Conservation (phyloP, 2,797 vertebrate species). For the Lepilemur septentrionalis region DNA sequence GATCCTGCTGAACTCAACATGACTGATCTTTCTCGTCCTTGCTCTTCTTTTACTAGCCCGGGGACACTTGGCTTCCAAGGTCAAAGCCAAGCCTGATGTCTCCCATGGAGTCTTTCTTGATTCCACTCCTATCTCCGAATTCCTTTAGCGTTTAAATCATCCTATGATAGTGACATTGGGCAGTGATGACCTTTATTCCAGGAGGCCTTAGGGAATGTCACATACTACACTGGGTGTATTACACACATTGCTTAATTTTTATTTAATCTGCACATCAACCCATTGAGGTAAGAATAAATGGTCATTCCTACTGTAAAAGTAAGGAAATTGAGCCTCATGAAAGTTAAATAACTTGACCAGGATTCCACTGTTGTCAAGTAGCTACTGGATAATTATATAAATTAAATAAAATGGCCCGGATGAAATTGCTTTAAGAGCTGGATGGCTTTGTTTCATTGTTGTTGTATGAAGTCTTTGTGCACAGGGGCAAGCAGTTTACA, state of each 20-base stretch:
- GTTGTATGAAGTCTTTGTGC: neutral
- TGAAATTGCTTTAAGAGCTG: neutral
- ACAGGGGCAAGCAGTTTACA: neutral
- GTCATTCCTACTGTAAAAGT: neutral
- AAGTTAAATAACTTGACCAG: neutral
- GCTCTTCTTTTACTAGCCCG: neutral
- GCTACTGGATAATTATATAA: neutral
- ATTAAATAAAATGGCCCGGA: neutral
- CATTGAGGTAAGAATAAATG: neutral
- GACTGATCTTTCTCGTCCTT: neutral
- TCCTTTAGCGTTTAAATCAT: neutral
- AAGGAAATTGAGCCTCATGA: neutral
- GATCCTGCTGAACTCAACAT: neutral
- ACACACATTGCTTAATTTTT: neutral
- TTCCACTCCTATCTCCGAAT: neutral
- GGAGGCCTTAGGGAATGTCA: neutral
- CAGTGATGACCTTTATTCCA: neutral
- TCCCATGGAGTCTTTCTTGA: neutral
- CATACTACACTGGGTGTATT: neutral
- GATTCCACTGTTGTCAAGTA: neutral
- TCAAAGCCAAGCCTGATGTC: neutral
- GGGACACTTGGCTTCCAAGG: neutral
- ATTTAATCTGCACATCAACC: neutral
- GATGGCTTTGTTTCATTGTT: neutral
- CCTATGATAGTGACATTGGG: neutral